These are phyloP conservation scores for Panzeria rudis DNA, from an alignment of 2,888 invertebrate species.

Conservation along the genomic window DNA sequence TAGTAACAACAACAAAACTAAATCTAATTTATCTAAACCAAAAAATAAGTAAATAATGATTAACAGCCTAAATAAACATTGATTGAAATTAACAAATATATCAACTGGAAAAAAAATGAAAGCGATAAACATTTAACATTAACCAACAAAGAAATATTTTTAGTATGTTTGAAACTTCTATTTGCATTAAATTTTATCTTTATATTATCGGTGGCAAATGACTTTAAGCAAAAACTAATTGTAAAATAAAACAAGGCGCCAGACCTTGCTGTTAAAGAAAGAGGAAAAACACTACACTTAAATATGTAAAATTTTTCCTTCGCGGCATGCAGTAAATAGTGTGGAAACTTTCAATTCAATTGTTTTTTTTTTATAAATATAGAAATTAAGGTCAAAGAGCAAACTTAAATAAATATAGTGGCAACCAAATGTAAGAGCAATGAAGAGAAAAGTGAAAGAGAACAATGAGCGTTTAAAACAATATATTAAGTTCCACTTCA, in stretches of 20 bases:
- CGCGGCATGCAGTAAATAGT: conserved; percentile 3
- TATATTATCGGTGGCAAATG: neutral
- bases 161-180: neutral
- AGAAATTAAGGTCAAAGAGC: conserved; percentile 61
- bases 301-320: conserved; percentile 30
- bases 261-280: neutral
- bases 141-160: neutral
- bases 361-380: conserved; percentile 23
- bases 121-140: neutral
- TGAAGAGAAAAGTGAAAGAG: neutral
- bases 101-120: neutral
- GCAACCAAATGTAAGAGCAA: neutral
- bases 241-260: conserved; percentile 21
- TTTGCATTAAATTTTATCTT: neutral
- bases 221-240: conserved; percentile 1
- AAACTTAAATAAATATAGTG: conserved; percentile 22
- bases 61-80: neutral
- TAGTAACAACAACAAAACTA: neutral
- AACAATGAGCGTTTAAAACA: conserved; percentile 2
- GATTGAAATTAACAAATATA: neutral
- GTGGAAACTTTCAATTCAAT: conserved; percentile 35
- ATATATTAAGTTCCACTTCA: neutral
- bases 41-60: neutral
- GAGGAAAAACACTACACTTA: neutral
- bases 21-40: neutral